Percentiles rank a stretch among this genome's conserved stretches.
phyloP scores from a whole-genome alignment of 30 jellyfish, hydroid and myxozoan genomes.

The Phacellophora camtschatica region DNA sequence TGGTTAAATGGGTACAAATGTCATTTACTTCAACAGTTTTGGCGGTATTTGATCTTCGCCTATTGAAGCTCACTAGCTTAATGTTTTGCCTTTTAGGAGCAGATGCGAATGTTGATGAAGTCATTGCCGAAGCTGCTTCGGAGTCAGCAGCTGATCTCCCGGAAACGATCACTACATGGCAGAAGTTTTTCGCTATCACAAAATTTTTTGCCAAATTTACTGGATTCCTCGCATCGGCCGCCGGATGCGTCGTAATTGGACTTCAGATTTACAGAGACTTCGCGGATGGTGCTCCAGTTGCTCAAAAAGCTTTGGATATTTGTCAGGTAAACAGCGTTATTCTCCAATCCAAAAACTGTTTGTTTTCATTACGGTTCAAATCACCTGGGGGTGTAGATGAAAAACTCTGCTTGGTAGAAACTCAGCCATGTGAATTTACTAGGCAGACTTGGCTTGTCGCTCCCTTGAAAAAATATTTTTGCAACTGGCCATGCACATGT shows the following conservation, averaged over 20 bases:
- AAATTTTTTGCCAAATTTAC: constrained; percentile 31
- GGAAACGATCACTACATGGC: constrained; percentile 12
- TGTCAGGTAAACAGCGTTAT: constrained; percentile 37
- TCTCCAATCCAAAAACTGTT: neutral
- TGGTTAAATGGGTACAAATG: too few species aligned
- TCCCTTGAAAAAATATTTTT: too few species aligned
- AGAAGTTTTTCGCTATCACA: constrained; percentile 14
- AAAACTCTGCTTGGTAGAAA: neutral
- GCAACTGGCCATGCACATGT: too few species aligned
- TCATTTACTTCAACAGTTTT: too few species aligned
- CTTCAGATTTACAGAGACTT: constrained; percentile 43
- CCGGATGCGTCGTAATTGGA: constrained; percentile 66
- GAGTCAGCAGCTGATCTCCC: neutral
- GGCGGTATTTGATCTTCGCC: too few species aligned
- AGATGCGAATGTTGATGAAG: constrained; percentile 6
- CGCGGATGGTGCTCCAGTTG: constrained; percentile 39
- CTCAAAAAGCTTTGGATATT: constrained; percentile 56
- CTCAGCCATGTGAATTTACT: too few species aligned
- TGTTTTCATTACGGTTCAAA: neutral
- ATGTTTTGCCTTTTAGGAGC: neutral
- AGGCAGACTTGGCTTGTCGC: too few species aligned
- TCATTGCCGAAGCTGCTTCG: constrained; percentile 22
- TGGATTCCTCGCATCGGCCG: constrained; percentile 45
- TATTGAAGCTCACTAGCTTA: too few species aligned
- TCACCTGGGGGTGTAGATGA: neutral